Evolutionary conservation across 2,888 invertebrate genomes (phyloP), one percentile per base, ranked within the genome.

Genomic region (Subacronicta megacephala): DNA sequence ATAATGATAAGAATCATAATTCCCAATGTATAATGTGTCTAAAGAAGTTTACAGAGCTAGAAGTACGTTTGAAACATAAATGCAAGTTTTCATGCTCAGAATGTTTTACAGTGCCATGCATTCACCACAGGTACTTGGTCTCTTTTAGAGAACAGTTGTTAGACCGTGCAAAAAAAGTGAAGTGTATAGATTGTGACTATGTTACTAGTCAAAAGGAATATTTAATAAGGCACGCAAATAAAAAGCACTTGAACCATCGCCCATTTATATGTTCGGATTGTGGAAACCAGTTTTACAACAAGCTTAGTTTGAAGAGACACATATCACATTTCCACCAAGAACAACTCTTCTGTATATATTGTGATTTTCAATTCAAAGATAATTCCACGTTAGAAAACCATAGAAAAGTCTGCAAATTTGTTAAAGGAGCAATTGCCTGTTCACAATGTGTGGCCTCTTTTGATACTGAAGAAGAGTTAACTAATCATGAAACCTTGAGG

Each of bases 221-320:
- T 37, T 62, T 89, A 6, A 80, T 89, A 0, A 75, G 79, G 0
- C 89, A 89, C 58, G 83, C 78, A 0, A 89, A 89, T 40, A 71
- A 87, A 15, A 87, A 85, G 51, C 89, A 89, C 73, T 80, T 89
- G 36, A 78, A 87, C n/a, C 80, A 87, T 51, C 85, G 85, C 51
- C 88, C 89, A 0, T 88, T 84, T 45, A 81, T 81, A 2, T 89
- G 89, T 50, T 75, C 77, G 0, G 77, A 82, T 40, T 89, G 89
- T 26, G 79, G 75, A 0, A 83, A 83, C 33, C 85, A 85, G 36
- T 89, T 88, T 54, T 88, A 87, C 50, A 86, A 88, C 0, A 85
- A 86, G 71, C 50, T 81, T 0, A 83, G 83, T 29, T 62, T 88
- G 3, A 79, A 81, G 40, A 80, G 80, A 0, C 89, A 89, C 40